Conservation (phyloP, 2,113 vertebrate species). For the Haemorhous mexicanus region DNA sequence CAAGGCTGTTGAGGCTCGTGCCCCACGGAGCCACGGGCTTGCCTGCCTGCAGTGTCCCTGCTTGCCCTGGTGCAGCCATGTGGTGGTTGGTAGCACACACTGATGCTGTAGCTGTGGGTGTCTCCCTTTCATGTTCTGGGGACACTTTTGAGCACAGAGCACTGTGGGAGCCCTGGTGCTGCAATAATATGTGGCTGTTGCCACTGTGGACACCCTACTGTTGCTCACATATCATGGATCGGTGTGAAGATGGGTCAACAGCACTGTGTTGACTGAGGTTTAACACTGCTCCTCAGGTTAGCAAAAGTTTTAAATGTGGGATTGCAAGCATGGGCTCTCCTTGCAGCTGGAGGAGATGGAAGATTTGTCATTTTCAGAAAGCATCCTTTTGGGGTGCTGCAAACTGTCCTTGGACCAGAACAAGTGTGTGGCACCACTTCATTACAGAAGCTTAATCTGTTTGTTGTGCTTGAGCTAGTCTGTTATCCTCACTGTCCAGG, state of each 20-base stretch:
- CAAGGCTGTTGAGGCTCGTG: rapidly evolving
- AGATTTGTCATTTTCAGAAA: neutral
- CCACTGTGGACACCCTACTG: neutral
- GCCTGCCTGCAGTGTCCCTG: neutral
- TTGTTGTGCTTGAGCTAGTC: neutral
- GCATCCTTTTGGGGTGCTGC: neutral
- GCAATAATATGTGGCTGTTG: neutral
- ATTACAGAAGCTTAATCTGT: neutral
- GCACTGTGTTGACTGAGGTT: neutral
- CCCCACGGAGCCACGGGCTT: rapidly evolving
- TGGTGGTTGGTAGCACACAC: rapidly evolving
- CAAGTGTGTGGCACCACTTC: neutral
- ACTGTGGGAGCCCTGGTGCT: rapidly evolving
- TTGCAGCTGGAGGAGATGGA: neutral
- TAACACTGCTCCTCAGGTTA: neutral
- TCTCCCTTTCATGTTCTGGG: neutral
- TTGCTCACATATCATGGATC: neutral
- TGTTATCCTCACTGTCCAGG: neutral
- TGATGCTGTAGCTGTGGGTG: neutral
- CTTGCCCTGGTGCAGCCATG: rapidly evolving
- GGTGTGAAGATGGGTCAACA: neutral
- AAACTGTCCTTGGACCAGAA: neutral
- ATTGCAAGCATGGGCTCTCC: neutral
- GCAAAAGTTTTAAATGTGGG: neutral
- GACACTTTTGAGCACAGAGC: neutral